Evolutionary conservation across 2,888 invertebrate species (phyloP), one percentile per base, ranked within the genome.

Genomic region (Melinopterus prodromus): DNA sequence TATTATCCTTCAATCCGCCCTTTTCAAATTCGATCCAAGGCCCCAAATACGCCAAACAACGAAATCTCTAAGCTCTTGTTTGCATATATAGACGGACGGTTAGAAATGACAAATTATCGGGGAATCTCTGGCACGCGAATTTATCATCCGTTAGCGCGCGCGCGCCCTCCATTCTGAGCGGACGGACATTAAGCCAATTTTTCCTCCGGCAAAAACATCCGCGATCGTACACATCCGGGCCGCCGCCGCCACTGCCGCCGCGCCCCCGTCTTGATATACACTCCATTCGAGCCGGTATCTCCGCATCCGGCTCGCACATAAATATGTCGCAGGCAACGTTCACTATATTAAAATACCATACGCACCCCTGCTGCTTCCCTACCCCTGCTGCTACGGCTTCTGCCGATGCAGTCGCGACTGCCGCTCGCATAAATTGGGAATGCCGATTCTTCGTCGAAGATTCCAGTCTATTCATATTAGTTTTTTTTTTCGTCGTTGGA

Each of bases 281-380:
- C 35, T 53, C 53, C 53, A 74, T 37, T 74, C 35, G 74, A 74
- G 37, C 36, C 35, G 26, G 53, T 53, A 53, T 53, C 53, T 53
- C 53, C 53, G 53, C 53, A 53, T 53, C 53, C 53, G 53, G 53
- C 53, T 53, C 74, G 16, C 74, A 74, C 74, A 74, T 74, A 74
- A 74, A 74, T 74, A 74, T 37, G 74, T 74, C 74, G 74, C 74
- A n/a, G 74, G 37, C 74, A 74, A 74, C 35, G 74, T 37, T 12
- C 36, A 35, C 36, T 74, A 74, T 74, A 74, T 74, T 74, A 36
- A 74, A 74, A 74, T 74, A 74, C 74, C 74, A 74, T 74, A 74
- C 74, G 37, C 35, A 74, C 74, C 74, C 37, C 74, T 12, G 53
- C 12, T 12, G 53, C 53, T 12, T 53, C 12, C 12, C 53, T 9